Conservation (phyloP, 2,797 vertebrate species). For the Myotis vivesi region DNA sequence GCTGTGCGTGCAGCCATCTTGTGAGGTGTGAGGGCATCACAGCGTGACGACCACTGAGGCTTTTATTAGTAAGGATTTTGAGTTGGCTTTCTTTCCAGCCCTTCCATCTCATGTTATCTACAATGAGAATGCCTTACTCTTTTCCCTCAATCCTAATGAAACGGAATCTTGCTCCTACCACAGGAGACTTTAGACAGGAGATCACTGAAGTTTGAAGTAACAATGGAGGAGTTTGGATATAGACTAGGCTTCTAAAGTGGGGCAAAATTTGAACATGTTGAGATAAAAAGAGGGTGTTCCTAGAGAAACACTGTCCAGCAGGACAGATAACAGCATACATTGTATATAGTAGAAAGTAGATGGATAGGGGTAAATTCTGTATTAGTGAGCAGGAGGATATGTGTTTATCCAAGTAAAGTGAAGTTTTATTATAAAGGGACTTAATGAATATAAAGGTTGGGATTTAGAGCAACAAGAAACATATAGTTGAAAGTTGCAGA, state of each 20-base stretch:
- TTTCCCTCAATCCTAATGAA: neutral
- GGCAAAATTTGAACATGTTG: neutral
- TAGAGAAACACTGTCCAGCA: neutral
- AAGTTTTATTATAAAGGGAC: neutral
- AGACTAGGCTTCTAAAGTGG: neutral
- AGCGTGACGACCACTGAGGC: too few relatives aligned
- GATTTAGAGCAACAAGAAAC: neutral
- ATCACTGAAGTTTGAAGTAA: neutral
- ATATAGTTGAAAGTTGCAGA: neutral
- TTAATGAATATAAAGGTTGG: neutral
- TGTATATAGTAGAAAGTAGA: neutral
- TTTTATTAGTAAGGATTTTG: neutral
- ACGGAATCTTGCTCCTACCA: rapidly evolving
- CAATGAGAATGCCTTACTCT: neutral
- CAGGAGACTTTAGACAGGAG: neutral
- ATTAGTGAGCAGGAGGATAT: neutral
- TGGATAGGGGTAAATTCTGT: neutral
- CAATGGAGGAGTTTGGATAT: neutral
- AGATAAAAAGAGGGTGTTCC: neutral
- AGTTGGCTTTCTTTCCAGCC: neutral
- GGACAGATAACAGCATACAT: rapidly evolving
- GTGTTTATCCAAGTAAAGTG: neutral
- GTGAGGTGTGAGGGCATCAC: too few relatives aligned
- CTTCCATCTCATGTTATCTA: neutral
- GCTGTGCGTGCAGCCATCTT: too few relatives aligned